Conservation (phyloP, 2,797 vertebrate species). For the Xerus rutilus region DNA sequence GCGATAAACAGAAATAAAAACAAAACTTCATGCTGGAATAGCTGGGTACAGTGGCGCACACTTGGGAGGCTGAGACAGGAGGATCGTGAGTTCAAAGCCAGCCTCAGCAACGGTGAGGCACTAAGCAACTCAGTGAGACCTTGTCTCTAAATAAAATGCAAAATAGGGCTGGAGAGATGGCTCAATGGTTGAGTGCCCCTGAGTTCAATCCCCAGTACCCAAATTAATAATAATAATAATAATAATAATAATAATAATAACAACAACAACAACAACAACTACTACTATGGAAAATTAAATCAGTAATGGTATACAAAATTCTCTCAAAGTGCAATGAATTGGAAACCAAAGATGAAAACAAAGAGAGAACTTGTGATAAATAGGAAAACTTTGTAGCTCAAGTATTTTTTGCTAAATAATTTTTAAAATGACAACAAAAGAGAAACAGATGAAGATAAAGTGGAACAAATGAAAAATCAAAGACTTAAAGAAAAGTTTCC, state of each 20-base stretch:
- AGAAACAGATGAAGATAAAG: neutral
- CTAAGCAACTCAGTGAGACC: no score
- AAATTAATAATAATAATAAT: no score
- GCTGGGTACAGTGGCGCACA: no score
- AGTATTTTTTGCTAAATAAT: neutral
- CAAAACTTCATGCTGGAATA: neutral
- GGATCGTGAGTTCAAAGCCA: no score
- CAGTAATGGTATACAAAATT: neutral
- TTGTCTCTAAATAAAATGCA: no score
- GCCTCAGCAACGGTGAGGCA: no score
- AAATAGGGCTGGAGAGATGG: no score
- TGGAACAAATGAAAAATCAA: neutral
- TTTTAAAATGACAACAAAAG: neutral
- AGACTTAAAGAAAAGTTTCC: neutral
- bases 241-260: no score
- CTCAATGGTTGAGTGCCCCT: no score
- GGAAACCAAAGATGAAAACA: neutral
- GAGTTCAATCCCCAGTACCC: no score
- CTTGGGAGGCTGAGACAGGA: no score
- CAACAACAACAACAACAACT: neutral
- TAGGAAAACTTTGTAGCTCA: neutral
- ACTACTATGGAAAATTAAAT: neutral
- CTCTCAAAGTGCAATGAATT: neutral
- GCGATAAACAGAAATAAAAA: no score
- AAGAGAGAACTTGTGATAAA: neutral